These are phyloP conservation scores for Nipponacmea schrenckii DNA, from an alignment of 2,888 invertebrate species.

Conservation along the genomic window DNA sequence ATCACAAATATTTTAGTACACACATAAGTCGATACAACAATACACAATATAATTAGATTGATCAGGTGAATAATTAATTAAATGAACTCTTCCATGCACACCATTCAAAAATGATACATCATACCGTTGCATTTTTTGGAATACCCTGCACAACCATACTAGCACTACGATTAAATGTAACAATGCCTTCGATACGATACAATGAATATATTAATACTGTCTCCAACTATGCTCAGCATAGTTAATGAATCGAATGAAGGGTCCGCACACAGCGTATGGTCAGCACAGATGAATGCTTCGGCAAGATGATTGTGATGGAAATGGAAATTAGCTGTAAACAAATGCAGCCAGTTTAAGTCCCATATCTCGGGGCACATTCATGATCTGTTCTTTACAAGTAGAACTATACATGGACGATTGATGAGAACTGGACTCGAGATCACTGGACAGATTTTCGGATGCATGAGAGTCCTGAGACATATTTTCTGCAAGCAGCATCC, in stretches of 20 bases:
- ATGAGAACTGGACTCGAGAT: background rate
- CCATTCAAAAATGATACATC: conserved; percentile 1
- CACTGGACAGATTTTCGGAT: conserved; percentile 23
- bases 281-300: background rate
- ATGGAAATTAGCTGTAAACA: conserved; percentile 34
- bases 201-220: background rate
- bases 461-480: conserved; percentile 12
- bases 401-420: conserved; percentile 3
- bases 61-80: no score
- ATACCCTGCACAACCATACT: conserved; percentile 8
- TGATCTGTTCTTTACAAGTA: conserved; percentile 1
- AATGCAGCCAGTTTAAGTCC: conserved; percentile 32
- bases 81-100: background rate
- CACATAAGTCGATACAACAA: conserved; percentile 2
- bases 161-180: conserved; percentile 5
- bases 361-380: conserved; percentile 7
- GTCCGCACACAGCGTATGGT: background rate
- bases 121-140: background rate
- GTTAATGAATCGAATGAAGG: conserved; percentile 11
- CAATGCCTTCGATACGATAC: conserved; percentile 3
- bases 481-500: conserved; percentile 70
- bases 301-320: conserved; percentile 7
- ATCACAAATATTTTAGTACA: conserved; percentile 7
- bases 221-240: background rate
- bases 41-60: background rate